Base-by-base conservation (phyloP, 2,113 vertebrate species). In the Brevimyrus niger region DNA sequence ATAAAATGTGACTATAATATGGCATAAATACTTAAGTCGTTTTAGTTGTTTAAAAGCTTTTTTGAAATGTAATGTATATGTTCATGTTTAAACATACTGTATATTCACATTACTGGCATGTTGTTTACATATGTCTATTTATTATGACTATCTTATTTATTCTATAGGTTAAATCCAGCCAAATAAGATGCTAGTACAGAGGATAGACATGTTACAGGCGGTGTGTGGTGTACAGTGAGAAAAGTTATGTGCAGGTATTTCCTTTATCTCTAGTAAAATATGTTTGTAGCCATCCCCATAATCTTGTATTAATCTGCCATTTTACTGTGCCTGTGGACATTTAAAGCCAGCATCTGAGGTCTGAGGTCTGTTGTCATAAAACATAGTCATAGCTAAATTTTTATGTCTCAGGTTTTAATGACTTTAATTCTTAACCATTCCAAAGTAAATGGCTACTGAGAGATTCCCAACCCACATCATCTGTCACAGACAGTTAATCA, bases 21-120 rank as follows among this genome's bases (percentile, higher is more conserved):
- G 61, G 9, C 61, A 31, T 11, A 65, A 65, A 31, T 65, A 27
- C n/a, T 27, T 9, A 65, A 65, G n/a, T 27, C 9, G 8, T 65
- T 65, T 65, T 27, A 27, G n/a, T 27, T 65, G 58, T 65, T 65
- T 65, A 65, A 65, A 65, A 65, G 58, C 9, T 27, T 27, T 65
- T 65, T 65, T 87, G 89, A 23, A 21, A 55, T 55, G 5, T 21
- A 90, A 65, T 61, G 42, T 44, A 50, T 87, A 85, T 89, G 80
- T 91, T 46, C 47, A 38, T 50, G 6, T 88, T 46, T 47, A 31
- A 61, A 8, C 23, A 61, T n/a, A n/a, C n/a, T n/a, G n/a, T n/a
- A n/a, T n/a, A 27, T 61, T 61, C 58, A 61, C 58, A 10, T 61
- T n/a, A 61, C 61, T 65, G 61, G n/a, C n/a, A 65, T 65, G n/a